A percentile compares a stretch with the other conserved stretches of the same genome.
phyloP scores from a whole-genome alignment of 2,888 invertebrate species.

The Gasteruption jaculator region DNA sequence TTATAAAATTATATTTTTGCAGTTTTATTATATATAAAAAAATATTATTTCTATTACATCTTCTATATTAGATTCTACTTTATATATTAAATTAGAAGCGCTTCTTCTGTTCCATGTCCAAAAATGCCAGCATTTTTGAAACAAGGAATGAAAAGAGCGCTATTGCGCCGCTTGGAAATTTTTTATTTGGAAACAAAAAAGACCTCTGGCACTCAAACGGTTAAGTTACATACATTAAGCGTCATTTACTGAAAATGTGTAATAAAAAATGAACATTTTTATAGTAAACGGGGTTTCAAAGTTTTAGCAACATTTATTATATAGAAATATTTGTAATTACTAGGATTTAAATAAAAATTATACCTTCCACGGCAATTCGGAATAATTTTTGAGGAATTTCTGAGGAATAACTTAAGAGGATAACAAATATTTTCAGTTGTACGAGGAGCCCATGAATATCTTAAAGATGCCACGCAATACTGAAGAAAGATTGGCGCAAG shows the following conservation, averaged over 20 bases:
- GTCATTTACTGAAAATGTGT: too few relatives aligned
- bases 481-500: too few relatives aligned
- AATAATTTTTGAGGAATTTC: too few relatives aligned
- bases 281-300: neutral
- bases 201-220: too few relatives aligned
- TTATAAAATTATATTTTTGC: too few relatives aligned
- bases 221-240: too few relatives aligned
- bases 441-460: conserved; percentile 45
- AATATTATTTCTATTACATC: conserved; percentile 1
- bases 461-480: conserved; percentile 32
- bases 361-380: neutral
- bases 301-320: neutral
- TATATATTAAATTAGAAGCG: neutral
- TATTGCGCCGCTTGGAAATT: too few relatives aligned
- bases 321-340: neutral
- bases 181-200: too few relatives aligned
- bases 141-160: too few relatives aligned
- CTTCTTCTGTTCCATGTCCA: too few relatives aligned
- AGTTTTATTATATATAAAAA: conserved; percentile 1
- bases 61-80: conserved; percentile 2
- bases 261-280: too few relatives aligned
- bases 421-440: conserved; percentile 36
- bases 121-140: too few relatives aligned
- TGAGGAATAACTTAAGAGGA: neutral
- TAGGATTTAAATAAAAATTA: neutral